These are phyloP conservation scores for Rissa tridactyla DNA, from an alignment of 2,113 vertebrate genomes.

Conservation along the genomic window DNA sequence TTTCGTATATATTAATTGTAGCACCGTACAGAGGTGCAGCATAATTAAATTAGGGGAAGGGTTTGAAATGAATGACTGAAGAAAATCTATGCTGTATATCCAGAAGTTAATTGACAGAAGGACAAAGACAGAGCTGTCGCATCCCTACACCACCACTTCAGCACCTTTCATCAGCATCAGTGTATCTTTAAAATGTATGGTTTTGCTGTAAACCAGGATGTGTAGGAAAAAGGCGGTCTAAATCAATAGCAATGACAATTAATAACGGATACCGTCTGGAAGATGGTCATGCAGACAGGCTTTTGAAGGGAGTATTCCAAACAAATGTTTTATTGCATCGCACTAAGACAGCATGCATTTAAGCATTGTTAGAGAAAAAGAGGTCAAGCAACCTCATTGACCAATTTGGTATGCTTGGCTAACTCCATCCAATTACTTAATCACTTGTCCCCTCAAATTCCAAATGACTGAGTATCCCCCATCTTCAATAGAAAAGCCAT, in stretches of 20 bases:
- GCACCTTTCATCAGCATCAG: not conserved
- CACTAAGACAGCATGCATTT: not conserved
- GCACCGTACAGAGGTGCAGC: not conserved
- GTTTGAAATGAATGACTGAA: not conserved
- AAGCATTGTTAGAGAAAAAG: not conserved
- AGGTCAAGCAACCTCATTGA: not conserved
- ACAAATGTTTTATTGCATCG: not conserved
- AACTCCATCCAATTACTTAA: slow-evolving; percentile 1
- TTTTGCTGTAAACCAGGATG: not conserved
- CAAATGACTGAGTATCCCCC: not conserved
- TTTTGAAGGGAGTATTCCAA: not conserved
- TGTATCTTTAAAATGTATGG: not conserved
- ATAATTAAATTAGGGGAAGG: not conserved
- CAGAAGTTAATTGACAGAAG: not conserved
- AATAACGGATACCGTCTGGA: not conserved
- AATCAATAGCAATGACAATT: not conserved
- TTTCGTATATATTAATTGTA: not conserved
- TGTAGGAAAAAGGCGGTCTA: not conserved
- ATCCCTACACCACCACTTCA: not conserved
- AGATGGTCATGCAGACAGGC: not conserved
- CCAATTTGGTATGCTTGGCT: not conserved
- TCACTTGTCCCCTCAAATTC: not conserved
- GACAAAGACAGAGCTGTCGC: not conserved
- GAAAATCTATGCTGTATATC: not conserved
- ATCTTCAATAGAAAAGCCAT: not conserved